These are phyloP conservation scores for Pseudorasbora parva DNA, from an alignment of 2,113 vertebrate species.

Conservation along the genomic window DNA sequence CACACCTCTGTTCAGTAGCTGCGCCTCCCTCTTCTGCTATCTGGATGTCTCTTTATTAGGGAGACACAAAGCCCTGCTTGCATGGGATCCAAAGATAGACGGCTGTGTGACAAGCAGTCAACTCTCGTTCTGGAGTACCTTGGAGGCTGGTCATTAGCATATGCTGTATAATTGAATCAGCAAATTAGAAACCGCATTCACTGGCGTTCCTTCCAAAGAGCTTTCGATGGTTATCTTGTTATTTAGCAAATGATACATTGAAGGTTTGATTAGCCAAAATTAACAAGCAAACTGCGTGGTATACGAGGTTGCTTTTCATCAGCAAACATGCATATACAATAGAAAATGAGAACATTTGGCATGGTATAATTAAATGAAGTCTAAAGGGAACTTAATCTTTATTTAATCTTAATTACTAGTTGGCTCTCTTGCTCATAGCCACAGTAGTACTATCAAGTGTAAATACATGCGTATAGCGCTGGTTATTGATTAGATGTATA, in stretches of 20 bases:
- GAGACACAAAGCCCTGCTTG: conserved; percentile 56
- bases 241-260: conserved; percentile 38
- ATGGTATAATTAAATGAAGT: conserved; percentile 29
- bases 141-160: conserved; percentile 64
- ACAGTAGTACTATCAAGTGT: conserved; percentile 20
- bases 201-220: conserved; percentile 57
- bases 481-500: neutral
- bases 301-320: conserved; percentile 22
- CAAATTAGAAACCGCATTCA: conserved; percentile 54
- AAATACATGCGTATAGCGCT: conserved; percentile 9
- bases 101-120: conserved; percentile 46
- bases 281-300: conserved; percentile 23
- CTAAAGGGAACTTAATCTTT: conserved; percentile 32
- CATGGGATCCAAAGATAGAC: conserved; percentile 62
- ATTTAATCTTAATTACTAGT: conserved; percentile 36
- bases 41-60: conserved; percentile 69
- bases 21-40: conserved; percentile 62
- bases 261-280: conserved; percentile 52
- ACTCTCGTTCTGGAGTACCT: conserved; percentile 60
- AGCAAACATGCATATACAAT: conserved; percentile 26
- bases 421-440: neutral
- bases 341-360: conserved; percentile 6
- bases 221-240: conserved; percentile 58
- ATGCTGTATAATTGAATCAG: conserved; percentile 70
- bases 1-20: conserved; percentile 59